phyloP scores from a whole-genome alignment of 2,113 vertebrate species.

The Geothlypis trichas region DNA sequence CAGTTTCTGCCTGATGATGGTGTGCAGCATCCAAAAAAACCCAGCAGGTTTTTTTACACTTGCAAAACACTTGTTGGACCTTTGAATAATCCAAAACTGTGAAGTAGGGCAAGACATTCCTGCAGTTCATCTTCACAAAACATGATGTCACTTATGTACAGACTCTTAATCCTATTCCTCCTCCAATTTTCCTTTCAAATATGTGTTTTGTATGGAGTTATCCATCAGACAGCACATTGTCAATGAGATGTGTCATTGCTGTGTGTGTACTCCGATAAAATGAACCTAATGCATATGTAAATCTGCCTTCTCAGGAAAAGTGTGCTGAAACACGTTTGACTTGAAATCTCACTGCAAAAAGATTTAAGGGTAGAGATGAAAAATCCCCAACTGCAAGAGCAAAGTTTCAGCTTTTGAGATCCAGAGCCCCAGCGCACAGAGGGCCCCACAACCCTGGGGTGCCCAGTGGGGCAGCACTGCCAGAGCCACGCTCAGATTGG shows the following conservation, averaged over 20 bases:
- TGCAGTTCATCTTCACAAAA: conserved; percentile 24
- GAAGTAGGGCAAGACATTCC: conserved; percentile 29
- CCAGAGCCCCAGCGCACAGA: background rate
- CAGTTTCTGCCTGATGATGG: background rate
- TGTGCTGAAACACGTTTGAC: conserved; percentile 67
- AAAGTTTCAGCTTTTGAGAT: background rate
- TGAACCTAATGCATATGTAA: conserved; percentile 76
- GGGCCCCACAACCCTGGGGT: fast-evolving
- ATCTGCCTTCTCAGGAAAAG: conserved; percentile 68
- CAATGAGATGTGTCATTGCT: conserved; percentile 72
- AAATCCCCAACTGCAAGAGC: conserved; percentile 8
- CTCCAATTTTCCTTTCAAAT: conserved; percentile 66
- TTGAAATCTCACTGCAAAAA: conserved; percentile 57
- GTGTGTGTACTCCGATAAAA: conserved; percentile 68
- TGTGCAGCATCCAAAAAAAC: background rate
- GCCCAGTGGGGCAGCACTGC: fast-evolving
- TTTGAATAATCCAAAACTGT: conserved; percentile 11
- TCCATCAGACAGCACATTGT: conserved; percentile 66
- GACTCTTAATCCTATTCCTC: conserved; percentile 65
- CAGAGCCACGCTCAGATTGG: fast-evolving
- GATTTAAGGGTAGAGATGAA: conserved; percentile 36
- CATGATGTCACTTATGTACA: background rate
- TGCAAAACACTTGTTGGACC: conserved; percentile 31
- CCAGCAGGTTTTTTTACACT: background rate
- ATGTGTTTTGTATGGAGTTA: conserved; percentile 66